These are phyloP conservation scores for Leguminivora glycinivorella DNA, from an alignment of 1,140 invertebrate genomes.

Conservation along the genomic window DNA sequence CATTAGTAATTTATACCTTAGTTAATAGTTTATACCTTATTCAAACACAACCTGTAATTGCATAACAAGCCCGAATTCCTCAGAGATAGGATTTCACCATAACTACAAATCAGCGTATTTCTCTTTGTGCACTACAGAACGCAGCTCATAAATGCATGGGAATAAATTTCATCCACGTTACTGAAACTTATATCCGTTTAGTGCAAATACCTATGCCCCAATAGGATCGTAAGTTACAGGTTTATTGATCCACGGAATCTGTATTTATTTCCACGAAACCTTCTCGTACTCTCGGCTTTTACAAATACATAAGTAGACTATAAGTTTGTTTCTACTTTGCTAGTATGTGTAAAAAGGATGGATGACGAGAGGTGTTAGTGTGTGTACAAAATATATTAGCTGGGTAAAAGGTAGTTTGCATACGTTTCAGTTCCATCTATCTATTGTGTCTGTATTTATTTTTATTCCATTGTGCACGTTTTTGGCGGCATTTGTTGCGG, in stretches of 20 bases:
- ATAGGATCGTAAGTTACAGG: constrained; percentile 30
- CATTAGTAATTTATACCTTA: too few species aligned
- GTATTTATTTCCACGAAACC: constrained; percentile 28
- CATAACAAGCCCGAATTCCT: not conserved
- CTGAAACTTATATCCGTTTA: constrained; percentile 31
- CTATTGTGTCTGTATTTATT: constrained; percentile 4
- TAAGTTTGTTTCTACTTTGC: not conserved
- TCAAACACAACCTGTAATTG: not conserved
- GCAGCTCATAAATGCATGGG: constrained; percentile 19
- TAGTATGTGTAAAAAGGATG: not conserved
- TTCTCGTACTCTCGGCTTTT: not conserved
- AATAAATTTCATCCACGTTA: constrained; percentile 27
- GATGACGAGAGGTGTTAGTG: not conserved
- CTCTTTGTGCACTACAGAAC: not conserved
- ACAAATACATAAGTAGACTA: not conserved
- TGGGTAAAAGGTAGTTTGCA: constrained; percentile 22
- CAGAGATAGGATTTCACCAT: not conserved
- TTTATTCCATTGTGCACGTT: constrained; percentile 7
- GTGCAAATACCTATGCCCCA: constrained; percentile 30
- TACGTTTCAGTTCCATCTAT: constrained; percentile 21
- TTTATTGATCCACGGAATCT: constrained; percentile 29
- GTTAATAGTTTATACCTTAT: too few species aligned
- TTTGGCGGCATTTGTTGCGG: constrained; percentile 4
- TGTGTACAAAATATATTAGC: not conserved
- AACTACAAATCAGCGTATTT: constrained; percentile 5